phyloP scores from a whole-genome alignment of 2,113 vertebrate species.

The Oncorhynchus tshawytscha region DNA sequence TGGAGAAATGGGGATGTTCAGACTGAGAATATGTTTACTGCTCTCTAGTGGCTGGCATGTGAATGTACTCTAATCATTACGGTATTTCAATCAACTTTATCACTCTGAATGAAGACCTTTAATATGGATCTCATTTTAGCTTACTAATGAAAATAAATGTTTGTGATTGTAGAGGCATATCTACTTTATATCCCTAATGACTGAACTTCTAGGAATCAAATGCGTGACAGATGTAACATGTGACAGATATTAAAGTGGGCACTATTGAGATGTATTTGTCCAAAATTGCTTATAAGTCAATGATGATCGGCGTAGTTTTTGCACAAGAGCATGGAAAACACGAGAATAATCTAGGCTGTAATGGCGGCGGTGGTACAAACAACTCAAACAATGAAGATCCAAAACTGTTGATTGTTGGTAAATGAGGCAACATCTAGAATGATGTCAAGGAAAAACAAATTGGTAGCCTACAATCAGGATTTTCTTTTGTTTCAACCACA shows the following conservation, averaged over 20 bases:
- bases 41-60: slow-evolving; percentile 11
- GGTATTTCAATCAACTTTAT: not conserved
- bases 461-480: not conserved
- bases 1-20: not conserved
- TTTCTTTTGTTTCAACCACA: not conserved
- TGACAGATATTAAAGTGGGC: not conserved
- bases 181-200: not conserved
- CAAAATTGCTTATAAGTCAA: not conserved
- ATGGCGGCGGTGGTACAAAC: not conserved
- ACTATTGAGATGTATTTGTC: not conserved
- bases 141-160: not conserved
- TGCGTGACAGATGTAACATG: not conserved
- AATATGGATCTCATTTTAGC: not conserved
- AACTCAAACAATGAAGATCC: not conserved
- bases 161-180: not conserved
- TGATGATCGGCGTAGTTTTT: too few relatives aligned
- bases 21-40: not conserved
- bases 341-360: not conserved
- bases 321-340: too few relatives aligned
- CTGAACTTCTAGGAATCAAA: not conserved
- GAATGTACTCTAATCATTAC: not conserved
- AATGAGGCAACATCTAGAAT: not conserved
- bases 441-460: not conserved
- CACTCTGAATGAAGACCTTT: not conserved
- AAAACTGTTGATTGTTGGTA: not conserved